Percentiles rank a stretch among this genome's conserved stretches.
These are phyloP conservation scores for Lampropteryx suffumata DNA, from an alignment of 2,888 invertebrate species.

Conservation along the genomic window DNA sequence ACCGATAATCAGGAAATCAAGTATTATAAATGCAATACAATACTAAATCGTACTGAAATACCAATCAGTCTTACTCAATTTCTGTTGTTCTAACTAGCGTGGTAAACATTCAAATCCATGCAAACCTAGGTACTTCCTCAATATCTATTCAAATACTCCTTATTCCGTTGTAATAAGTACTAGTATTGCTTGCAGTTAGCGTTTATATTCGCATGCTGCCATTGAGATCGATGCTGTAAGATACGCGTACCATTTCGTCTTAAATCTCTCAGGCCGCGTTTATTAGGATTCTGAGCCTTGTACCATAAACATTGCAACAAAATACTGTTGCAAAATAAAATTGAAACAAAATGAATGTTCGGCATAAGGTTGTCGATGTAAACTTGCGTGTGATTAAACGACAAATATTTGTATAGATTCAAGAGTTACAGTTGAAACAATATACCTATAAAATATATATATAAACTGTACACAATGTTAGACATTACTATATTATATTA, in stretches of 20 bases:
- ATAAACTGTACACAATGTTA: too few relatives aligned
- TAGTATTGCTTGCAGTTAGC: slow-evolving; percentile 13
- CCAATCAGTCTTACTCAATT: slow-evolving; percentile 15
- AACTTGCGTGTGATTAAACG: too few relatives aligned
- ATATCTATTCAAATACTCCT: background rate
- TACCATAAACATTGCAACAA: background rate
- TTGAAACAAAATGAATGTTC: too few relatives aligned
- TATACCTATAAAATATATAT: too few relatives aligned
- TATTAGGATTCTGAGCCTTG: slow-evolving; percentile 38
- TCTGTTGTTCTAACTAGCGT: slow-evolving; percentile 24
- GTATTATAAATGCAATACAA: slow-evolving; percentile 6
- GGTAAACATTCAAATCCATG: slow-evolving; percentile 20
- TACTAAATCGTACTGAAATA: slow-evolving; percentile 6
- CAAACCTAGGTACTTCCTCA: background rate
- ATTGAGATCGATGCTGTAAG: slow-evolving; percentile 42
- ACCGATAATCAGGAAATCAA: background rate
- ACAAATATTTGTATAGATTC: too few relatives aligned
- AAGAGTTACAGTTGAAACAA: too few relatives aligned
- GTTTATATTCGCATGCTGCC: slow-evolving; percentile 4
- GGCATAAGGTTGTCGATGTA: too few relatives aligned
- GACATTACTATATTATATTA: too few relatives aligned
- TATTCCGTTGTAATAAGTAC: slow-evolving; percentile 1
- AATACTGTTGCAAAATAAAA: too few relatives aligned
- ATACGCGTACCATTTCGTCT: slow-evolving; percentile 44
- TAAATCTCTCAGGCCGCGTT: slow-evolving; percentile 47